phyloP scores from a whole-genome alignment of 2,888 invertebrate species.

The Drosophila colorata region DNA sequence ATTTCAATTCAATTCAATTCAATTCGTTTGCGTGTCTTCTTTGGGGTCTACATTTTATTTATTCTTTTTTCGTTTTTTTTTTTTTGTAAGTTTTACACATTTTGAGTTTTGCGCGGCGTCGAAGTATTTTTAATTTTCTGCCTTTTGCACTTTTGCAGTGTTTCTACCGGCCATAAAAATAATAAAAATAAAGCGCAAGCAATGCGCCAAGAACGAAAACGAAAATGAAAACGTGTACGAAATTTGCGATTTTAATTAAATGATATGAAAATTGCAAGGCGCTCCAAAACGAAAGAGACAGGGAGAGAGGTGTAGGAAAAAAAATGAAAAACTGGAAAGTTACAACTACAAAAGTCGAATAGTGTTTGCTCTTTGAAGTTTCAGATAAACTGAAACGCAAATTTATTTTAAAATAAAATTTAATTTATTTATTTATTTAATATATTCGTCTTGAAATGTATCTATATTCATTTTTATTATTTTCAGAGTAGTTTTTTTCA shows the following conservation, averaged over 20 bases:
- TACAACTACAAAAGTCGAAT: slow-evolving; percentile 1
- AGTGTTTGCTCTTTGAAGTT: slow-evolving; percentile 10
- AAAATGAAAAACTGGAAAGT: slow-evolving; percentile 32
- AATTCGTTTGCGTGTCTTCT: slow-evolving; percentile 44
- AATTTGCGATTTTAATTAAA: slow-evolving; percentile 81
- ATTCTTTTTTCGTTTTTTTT: slow-evolving; percentile 10
- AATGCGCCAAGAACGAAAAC: slow-evolving; percentile 58
- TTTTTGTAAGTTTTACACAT: slow-evolving; percentile 40
- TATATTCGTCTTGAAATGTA: not conserved
- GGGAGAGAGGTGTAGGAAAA: slow-evolving; percentile 25
- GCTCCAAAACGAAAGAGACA: slow-evolving; percentile 39
- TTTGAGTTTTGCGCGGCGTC: slow-evolving; percentile 47
- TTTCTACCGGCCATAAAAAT: slow-evolving; percentile 64
- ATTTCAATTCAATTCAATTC: slow-evolving; percentile 51
- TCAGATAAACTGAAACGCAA: not conserved
- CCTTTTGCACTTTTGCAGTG: slow-evolving; percentile 74
- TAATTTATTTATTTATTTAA: no score
- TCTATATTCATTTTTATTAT: no score
- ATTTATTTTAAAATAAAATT: no score
- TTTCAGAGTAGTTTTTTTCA: no score
- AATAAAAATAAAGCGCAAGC: slow-evolving; percentile 66
- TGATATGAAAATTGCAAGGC: slow-evolving; percentile 79
- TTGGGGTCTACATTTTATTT: not conserved
- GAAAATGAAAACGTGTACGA: slow-evolving; percentile 81
- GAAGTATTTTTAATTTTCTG: slow-evolving; percentile 81